These are phyloP conservation scores for Chrysolina oricalcia DNA, from an alignment of 2,888 invertebrate genomes.

Conservation along the genomic window DNA sequence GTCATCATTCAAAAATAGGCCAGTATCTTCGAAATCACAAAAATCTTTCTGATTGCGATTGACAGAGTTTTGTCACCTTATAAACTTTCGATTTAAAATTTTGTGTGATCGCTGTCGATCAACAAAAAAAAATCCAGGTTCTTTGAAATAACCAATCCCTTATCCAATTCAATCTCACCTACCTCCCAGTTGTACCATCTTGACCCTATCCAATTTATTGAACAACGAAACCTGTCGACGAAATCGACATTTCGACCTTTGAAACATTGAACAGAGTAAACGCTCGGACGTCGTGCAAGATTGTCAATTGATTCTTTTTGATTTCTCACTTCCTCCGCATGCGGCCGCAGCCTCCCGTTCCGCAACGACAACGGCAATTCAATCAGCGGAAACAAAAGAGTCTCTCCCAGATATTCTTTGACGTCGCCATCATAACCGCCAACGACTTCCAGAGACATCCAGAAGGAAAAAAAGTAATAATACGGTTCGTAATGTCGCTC, in stretches of 20 bases:
- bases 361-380: neutral
- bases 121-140: no score
- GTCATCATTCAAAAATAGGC: no score
- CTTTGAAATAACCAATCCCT: no score
- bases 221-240: neutral
- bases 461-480: slow-evolving; percentile 39
- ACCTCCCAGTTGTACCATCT: no score
- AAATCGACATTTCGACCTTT: neutral
- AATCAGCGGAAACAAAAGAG: neutral
- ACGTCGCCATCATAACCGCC: slow-evolving; percentile 22
- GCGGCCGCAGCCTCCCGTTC: neutral
- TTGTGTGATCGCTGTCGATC: no score
- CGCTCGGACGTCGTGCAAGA: neutral
- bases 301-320: neutral
- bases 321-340: slow-evolving; percentile 13
- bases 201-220: neutral
- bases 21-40: no score
- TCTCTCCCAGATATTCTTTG: slow-evolving; percentile 6
- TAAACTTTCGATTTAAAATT: no score
- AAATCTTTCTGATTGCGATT: no score
- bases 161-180: no score
- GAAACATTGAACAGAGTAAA: slow-evolving; percentile 1
- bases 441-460: slow-evolving; percentile 28
- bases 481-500: slow-evolving; percentile 39
- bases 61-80: no score